These are phyloP conservation scores for Rotaria socialis DNA, from an alignment of 2,888 invertebrate species.

Conservation along the genomic window DNA sequence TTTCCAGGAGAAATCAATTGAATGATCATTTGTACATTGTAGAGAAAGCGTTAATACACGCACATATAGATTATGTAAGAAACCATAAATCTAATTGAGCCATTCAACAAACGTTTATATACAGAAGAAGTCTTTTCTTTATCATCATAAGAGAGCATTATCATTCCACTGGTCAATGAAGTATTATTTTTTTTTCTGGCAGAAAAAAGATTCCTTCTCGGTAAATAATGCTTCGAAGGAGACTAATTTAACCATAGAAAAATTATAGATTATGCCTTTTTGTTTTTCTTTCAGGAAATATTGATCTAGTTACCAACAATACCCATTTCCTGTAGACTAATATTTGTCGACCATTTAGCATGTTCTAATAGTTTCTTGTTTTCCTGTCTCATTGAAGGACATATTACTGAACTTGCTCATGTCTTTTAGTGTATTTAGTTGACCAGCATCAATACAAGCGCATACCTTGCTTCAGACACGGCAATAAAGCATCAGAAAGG, in stretches of 20 bases:
- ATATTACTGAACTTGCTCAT: background rate
- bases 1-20: background rate
- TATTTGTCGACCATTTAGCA: background rate
- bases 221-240: background rate
- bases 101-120: background rate
- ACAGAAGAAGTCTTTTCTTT: background rate
- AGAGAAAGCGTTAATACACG: background rate
- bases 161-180: background rate
- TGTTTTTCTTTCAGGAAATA: background rate
- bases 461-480: background rate
- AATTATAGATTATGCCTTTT: background rate
- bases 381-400: background rate
- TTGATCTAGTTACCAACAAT: background rate
- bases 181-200: background rate
- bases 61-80: background rate
- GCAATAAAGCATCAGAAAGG: background rate
- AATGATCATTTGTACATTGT: background rate
- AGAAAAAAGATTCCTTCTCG: background rate
- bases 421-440: background rate
- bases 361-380: background rate
- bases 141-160: no score
- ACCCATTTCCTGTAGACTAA: background rate
- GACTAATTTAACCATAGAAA: background rate
- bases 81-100: background rate
- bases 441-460: background rate